phyloP scores from a whole-genome alignment of 2,888 invertebrate genomes.

The Oxyteleia sp. region DNA sequence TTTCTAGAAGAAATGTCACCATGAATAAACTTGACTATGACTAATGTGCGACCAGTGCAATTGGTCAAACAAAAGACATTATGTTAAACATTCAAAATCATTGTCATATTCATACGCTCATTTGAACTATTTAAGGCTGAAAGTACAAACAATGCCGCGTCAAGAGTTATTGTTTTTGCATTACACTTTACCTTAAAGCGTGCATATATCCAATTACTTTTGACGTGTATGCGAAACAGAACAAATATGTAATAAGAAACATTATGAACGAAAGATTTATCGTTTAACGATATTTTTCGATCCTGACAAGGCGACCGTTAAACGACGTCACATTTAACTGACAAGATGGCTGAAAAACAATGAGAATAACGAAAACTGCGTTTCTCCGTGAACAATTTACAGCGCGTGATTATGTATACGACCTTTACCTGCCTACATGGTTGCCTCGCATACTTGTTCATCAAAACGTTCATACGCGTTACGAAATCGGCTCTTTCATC shows the following conservation, averaged over 20 bases:
- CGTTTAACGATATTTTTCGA: conserved; percentile 60
- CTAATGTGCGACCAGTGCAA: neutral
- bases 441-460: conserved; percentile 51
- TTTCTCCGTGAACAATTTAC: conserved; percentile 63
- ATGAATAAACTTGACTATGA: neutral
- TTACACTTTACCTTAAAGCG: conserved; percentile 60
- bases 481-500: conserved; percentile 55
- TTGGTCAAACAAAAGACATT: conserved; percentile 12
- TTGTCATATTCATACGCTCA: conserved; percentile 27
- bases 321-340: conserved; percentile 67
- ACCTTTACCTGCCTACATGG: conserved; percentile 65
- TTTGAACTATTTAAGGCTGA: conserved; percentile 52
- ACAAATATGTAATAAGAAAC: conserved; percentile 66
- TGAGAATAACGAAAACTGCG: conserved; percentile 57
- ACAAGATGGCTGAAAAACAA: conserved; percentile 64
- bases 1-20: neutral
- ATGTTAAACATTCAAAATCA: conserved; percentile 24
- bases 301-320: conserved; percentile 66
- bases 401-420: conserved; percentile 63
- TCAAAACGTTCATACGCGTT: conserved; percentile 54
- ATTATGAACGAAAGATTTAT: conserved; percentile 58
- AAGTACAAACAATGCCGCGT: conserved; percentile 47
- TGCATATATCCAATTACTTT: conserved; percentile 64
- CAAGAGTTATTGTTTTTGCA: conserved; percentile 61
- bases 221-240: conserved; percentile 56